Base-by-base conservation (phyloP, 2,113 vertebrate species). In the Macquaria ambigua region DNA sequence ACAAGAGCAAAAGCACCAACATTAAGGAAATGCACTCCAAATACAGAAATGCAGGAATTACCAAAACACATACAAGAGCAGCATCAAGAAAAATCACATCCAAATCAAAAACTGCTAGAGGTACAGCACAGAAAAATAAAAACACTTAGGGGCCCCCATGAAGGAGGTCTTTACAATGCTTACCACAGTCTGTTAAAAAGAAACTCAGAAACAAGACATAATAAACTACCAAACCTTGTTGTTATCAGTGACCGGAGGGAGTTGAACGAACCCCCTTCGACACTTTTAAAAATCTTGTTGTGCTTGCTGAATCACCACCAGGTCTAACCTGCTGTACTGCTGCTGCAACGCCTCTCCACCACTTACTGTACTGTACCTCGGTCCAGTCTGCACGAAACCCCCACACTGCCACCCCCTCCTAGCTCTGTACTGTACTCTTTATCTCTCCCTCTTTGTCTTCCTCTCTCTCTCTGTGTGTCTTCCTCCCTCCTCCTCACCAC, bases 291-390 rank as follows among this genome's bases (percentile, higher is more conserved):
- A 56, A 63, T 88, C 58, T 84, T 20, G 80, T 85, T 82, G 62
- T 77, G 82, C 70, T 41, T 0, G 82, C 74, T 92, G 86, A 91
- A 83, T 90, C 87, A 91, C 86, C 74, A 25, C 0, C 62, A 71
- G 87, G 74, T 84, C 81, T 43, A 69, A 86, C 77, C 89, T 43
- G 79, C 82, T 83, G 90, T 66, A 72, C 82, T 18, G 87, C 76
- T 71, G 82, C 89, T 79, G 83, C 79, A 18, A 89, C 87, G 87
- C 90, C 90, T 90, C 92, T 25, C 90, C 83, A 63, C 85, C 89
- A 88, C 89, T 78, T 83, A 84, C 78, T 77, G 85, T 58, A 77
- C 79, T 0, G 52, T 5, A 87, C 72, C 82, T 74, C 61, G 28
- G 91, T 89, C 87, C 89, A 66, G 87, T 85, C 78, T 74, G 81